Percentiles rank a stretch among this genome's conserved stretches.
Evolutionary conservation across 1,140 invertebrate genomes (phyloP).

Genomic region (Carposina sasakii): DNA sequence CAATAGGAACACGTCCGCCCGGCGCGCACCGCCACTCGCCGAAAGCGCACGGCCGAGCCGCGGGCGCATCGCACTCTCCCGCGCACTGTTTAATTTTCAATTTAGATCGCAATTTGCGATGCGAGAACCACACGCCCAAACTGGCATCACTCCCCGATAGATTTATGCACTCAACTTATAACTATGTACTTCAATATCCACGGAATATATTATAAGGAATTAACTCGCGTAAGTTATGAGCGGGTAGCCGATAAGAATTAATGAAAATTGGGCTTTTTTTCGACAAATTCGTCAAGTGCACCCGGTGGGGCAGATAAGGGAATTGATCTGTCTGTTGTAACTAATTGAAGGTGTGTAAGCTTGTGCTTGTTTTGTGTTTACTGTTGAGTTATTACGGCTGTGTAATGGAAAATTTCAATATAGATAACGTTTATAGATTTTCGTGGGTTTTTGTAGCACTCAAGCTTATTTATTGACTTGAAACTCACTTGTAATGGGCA

Average conservation of each 20-base stretch:
- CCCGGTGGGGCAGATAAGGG: conserved; percentile 45
- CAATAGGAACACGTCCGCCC: conserved; percentile 1
- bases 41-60: too few species aligned
- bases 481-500: too few species aligned
- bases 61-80: conserved; percentile 29
- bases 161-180: conserved; percentile 57
- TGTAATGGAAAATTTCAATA: too few species aligned
- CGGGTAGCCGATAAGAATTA: conserved; percentile 53
- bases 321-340: conserved; percentile 59
- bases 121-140: conserved; percentile 53
- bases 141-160: conserved; percentile 57
- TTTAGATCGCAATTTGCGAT: conserved; percentile 75
- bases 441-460: too few species aligned
- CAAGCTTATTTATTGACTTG: too few species aligned
- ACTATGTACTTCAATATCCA: conserved; percentile 37
- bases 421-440: too few species aligned
- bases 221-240: conserved; percentile 59
- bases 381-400: conserved; percentile 44
- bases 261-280: conserved; percentile 61
- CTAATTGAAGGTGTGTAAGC: conserved; percentile 37
- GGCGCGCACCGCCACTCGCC: conserved; percentile 3
- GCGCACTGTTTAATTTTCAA: conserved; percentile 73
- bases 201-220: conserved; percentile 63
- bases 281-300: conserved; percentile 52
- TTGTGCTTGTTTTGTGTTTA: conserved; percentile 41